phyloP scores from a whole-genome alignment of 2,797 vertebrate genomes.

The Dendrocincla fuliginosa region DNA sequence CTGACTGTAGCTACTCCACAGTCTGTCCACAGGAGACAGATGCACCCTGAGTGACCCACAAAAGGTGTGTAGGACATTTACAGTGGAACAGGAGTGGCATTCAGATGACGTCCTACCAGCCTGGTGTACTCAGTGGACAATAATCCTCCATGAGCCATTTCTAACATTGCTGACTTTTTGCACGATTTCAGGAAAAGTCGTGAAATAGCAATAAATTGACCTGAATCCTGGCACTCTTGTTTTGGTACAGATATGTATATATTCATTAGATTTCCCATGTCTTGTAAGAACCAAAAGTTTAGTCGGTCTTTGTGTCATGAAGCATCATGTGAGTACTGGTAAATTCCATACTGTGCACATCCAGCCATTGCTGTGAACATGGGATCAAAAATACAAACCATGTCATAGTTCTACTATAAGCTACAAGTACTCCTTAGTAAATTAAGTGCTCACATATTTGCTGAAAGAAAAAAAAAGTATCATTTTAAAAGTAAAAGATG shows the following conservation, averaged over 20 bases:
- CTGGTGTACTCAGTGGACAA: neutral
- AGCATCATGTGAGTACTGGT: neutral
- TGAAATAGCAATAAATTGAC: neutral
- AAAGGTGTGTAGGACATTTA: neutral
- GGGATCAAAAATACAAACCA: neutral
- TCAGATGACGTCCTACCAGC: neutral
- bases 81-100: neutral
- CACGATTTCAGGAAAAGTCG: neutral
- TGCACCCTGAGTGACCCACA: neutral
- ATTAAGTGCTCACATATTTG: neutral
- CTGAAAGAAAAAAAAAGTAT: neutral
- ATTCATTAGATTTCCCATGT: neutral
- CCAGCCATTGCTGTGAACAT: neutral
- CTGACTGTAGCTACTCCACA: neutral
- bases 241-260: neutral
- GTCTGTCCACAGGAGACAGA: neutral
- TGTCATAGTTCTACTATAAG: neutral
- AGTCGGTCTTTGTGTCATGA: neutral
- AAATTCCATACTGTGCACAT: neutral
- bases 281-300: neutral
- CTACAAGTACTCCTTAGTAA: neutral
- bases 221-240: neutral
- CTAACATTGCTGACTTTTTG: neutral
- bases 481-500: neutral
- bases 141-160: neutral